Percentiles rank a stretch among this genome's conserved stretches.
phyloP scores from a whole-genome alignment of 1,140 invertebrate species.

The Drosophila parabipectinata region DNA sequence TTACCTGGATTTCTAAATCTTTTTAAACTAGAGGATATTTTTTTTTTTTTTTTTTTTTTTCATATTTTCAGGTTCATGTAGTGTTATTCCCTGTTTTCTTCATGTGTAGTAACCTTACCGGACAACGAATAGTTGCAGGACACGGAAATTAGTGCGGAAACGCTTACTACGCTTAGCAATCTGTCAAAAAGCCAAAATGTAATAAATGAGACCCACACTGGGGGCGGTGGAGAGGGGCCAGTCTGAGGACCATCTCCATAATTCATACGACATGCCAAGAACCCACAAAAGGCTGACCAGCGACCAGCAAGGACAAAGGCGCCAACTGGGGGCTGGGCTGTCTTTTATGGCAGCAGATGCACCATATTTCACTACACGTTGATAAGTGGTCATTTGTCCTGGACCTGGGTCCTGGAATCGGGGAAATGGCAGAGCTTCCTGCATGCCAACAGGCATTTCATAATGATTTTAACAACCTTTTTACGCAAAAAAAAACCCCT shows the following conservation, averaged over 20 bases:
- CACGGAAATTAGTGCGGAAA: slow-evolving; percentile 81
- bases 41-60: too few relatives aligned
- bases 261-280: slow-evolving; percentile 72
- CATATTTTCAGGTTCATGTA: too few relatives aligned
- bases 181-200: slow-evolving; percentile 82
- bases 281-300: slow-evolving; percentile 63
- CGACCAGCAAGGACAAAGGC: slow-evolving; percentile 51
- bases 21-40: too few relatives aligned
- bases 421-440: slow-evolving; percentile 11
- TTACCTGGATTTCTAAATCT: too few relatives aligned
- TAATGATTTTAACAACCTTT: slow-evolving; percentile 83
- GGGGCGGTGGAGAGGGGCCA: neutral
- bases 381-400: slow-evolving; percentile 80
- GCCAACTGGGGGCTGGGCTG: slow-evolving; percentile 47
- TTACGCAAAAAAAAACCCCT: slow-evolving; percentile 38
- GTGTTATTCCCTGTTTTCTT: neutral
- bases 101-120: neutral
- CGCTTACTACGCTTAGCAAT: slow-evolving; percentile 79
- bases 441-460: slow-evolving; percentile 83
- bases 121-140: slow-evolving; percentile 67
- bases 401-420: neutral
- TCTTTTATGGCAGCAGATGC: slow-evolving; percentile 51
- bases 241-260: slow-evolving; percentile 59
- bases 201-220: slow-evolving; percentile 64
- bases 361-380: slow-evolving; percentile 80